phyloP scores from a whole-genome alignment of 2,113 vertebrate genomes.

The Cyprinodon tularosa region DNA sequence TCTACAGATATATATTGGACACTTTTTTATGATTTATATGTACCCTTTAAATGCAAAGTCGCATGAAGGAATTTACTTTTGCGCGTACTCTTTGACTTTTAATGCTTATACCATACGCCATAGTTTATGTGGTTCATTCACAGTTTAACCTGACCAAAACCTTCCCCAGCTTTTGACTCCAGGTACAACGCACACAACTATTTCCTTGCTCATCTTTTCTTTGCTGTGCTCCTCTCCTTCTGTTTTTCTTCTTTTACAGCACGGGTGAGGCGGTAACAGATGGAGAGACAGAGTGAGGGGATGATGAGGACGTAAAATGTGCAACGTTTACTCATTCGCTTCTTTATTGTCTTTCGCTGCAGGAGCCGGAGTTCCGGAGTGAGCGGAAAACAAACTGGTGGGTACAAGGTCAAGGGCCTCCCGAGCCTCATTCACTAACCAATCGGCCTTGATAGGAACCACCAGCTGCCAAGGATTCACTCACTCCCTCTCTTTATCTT shows the following conservation, averaged over 20 bases:
- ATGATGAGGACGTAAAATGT: conserved; percentile 90
- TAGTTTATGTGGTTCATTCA: conserved; percentile 4
- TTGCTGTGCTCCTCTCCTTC: conserved; percentile 7
- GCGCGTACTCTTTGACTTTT: neutral
- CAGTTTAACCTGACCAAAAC: conserved; percentile 35
- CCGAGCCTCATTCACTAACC: conserved; percentile 86
- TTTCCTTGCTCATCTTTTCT: conserved; percentile 14
- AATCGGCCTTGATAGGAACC: conserved; percentile 84
- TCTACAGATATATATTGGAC: too few relatives aligned
- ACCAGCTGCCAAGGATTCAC: conserved; percentile 87
- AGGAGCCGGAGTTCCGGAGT: conserved; percentile 75
- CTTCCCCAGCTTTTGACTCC: conserved; percentile 31
- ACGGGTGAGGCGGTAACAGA: conserved; percentile 77
- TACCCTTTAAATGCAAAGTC: neutral
- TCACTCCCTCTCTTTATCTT: conserved; percentile 66
- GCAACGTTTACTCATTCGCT: conserved; percentile 78
- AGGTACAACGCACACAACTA: conserved; percentile 11
- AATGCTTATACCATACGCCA: neutral
- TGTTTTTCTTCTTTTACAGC: conserved; percentile 50
- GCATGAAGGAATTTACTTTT: neutral
- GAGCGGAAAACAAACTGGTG: conserved; percentile 83
- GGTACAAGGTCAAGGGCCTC: conserved; percentile 90
- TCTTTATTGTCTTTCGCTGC: conserved; percentile 82
- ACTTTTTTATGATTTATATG: neutral
- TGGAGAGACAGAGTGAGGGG: conserved; percentile 72